Percentiles rank a stretch among this genome's conserved stretches.
These are phyloP conservation scores for Phrynosoma blainvillii DNA, from an alignment of 2,113 vertebrate genomes.

Conservation along the genomic window DNA sequence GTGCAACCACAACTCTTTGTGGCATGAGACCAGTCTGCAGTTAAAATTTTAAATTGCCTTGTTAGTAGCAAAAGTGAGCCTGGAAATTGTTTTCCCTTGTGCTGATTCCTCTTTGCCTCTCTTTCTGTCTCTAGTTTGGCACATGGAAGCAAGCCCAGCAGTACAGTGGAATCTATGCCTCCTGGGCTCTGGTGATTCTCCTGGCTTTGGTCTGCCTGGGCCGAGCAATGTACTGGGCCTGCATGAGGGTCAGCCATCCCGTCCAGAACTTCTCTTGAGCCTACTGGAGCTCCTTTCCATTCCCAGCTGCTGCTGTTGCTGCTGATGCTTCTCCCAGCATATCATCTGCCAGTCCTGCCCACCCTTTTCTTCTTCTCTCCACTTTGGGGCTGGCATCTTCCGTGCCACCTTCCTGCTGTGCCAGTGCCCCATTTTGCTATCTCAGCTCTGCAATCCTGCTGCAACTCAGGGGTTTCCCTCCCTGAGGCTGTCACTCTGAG, in stretches of 20 bases:
- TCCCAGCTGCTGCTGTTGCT: background rate
- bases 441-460: background rate
- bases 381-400: background rate
- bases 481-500: background rate
- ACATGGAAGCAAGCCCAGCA: slow-evolving; percentile 84
- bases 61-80: background rate
- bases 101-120: background rate
- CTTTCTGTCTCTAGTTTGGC: slow-evolving; percentile 75
- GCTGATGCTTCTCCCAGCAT: background rate
- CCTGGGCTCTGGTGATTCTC: slow-evolving; percentile 86
- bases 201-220: slow-evolving; percentile 85
- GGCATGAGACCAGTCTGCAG: background rate
- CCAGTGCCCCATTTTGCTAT: background rate
- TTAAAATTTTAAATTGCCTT: too few relatives aligned
- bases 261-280: slow-evolving; percentile 79
- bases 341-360: background rate
- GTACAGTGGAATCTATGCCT: slow-evolving; percentile 88
- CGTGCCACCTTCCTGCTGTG: background rate
- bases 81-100: background rate
- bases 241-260: slow-evolving; percentile 80
- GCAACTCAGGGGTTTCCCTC: background rate
- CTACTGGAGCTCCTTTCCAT: background rate
- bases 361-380: background rate
- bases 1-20: too few relatives aligned
- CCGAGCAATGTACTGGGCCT: slow-evolving; percentile 90